phyloP scores from a whole-genome alignment of 35 echinoderm and acorn worm genomes.

The Apostichopus japonicus region DNA sequence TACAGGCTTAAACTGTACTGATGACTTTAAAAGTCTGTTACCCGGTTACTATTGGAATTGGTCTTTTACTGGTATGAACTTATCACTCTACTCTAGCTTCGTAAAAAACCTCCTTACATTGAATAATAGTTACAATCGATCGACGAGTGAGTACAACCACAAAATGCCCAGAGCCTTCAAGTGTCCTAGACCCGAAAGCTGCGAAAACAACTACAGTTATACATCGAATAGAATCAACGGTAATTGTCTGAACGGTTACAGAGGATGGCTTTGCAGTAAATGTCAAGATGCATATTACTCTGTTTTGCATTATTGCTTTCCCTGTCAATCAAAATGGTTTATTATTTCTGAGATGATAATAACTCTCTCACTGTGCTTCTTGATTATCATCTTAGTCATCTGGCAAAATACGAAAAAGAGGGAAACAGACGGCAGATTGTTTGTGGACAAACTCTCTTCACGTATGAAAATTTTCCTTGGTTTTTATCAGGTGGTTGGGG shows the following conservation, averaged over 20 bases:
- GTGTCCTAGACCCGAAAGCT: neutral
- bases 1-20: conserved; percentile 55
- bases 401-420: conserved; percentile 2
- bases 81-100: conserved; percentile 8
- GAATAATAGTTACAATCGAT: neutral
- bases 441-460: conserved; percentile 17
- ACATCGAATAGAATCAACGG: neutral
- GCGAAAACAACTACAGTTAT: neutral
- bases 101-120: neutral
- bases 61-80: neutral
- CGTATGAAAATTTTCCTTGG: conserved; percentile 49
- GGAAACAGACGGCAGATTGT: neutral
- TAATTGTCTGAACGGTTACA: conserved; percentile 15
- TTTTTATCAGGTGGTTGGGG: conserved; percentile 58
- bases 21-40: conserved; percentile 40
- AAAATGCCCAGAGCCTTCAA: neutral
- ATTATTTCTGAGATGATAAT: neutral
- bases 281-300: conserved; percentile 43
- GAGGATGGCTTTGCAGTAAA: conserved; percentile 60
- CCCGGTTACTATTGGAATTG: conserved; percentile 67
- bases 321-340: conserved; percentile 39
- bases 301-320: conserved; percentile 45
- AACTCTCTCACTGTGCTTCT: neutral
- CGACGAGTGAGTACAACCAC: neutral
- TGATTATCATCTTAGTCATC: neutral